Percentiles rank a stretch among this genome's conserved stretches.
phyloP scores from a whole-genome alignment of 2,888 invertebrate genomes.

The Pterobdella sp. region DNA sequence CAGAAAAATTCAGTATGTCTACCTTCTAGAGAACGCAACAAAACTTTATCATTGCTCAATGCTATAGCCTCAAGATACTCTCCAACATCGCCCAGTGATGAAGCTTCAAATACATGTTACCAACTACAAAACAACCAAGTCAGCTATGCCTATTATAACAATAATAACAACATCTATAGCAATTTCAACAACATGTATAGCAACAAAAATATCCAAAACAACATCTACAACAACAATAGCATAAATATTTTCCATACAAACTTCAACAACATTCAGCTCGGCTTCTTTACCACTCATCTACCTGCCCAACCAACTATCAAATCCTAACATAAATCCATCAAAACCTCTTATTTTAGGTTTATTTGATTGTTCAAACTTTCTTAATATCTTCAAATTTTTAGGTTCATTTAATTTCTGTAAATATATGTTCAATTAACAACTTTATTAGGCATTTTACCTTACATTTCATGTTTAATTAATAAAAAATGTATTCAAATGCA shows the following conservation, averaged over 20 bases:
- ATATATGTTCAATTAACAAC: too few relatives aligned
- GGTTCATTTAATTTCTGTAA: too few relatives aligned
- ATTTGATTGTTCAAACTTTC: too few relatives aligned
- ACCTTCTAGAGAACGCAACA: slow-evolving; percentile 96
- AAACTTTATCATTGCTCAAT: slow-evolving; percentile 86
- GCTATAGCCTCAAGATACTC: slow-evolving; percentile 83
- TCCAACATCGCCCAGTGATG: too few relatives aligned
- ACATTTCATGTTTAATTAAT: too few relatives aligned
- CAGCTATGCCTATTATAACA: background rate
- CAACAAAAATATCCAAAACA: background rate
- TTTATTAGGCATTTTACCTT: too few relatives aligned
- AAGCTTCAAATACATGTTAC: too few relatives aligned
- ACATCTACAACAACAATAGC: background rate
- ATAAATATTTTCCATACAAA: background rate
- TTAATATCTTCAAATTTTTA: too few relatives aligned
- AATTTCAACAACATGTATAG: slow-evolving; percentile 1
- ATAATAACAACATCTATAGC: background rate
- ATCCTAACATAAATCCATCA: background rate
- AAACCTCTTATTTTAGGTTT: too few relatives aligned
- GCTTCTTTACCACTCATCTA: background rate
- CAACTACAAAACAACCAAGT: background rate
- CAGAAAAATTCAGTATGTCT: slow-evolving; percentile 95
- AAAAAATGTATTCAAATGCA: too few relatives aligned
- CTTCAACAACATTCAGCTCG: background rate
- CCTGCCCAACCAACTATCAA: background rate